Evolutionary conservation across 1,140 invertebrate species (phyloP), one percentile per base, ranked within the genome.

Genomic region (Bombus confusus): DNA sequence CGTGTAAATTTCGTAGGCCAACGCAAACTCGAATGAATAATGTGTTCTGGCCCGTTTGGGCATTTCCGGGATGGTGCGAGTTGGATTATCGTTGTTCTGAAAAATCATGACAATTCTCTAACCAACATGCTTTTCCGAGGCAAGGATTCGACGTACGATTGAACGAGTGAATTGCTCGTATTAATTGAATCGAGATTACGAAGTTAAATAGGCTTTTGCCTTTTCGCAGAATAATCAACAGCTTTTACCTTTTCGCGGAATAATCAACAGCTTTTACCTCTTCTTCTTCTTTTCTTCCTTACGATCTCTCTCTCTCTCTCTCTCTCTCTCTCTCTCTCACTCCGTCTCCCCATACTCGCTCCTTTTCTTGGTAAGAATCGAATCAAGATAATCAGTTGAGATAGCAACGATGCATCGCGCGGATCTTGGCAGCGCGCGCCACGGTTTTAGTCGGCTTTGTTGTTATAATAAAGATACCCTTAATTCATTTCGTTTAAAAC

Each of bases 1-100:
- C 85, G 85, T 86, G 85, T 86, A 75, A 86, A 86, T 86, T 86
- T 86, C 85, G 85, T 83, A 69, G 78, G 80, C 66, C n/a, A 86
- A 83, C 62, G 80, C 73, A 86, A 86, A 86, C 80, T 83, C 64
- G 80, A 39, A 76, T 72, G 85, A 86, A 71, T 82, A 86, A 86
- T 71, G 73, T n/a, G n/a, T n/a, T 52, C 28, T 10, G 37, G 37
- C 80, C 18, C 10, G 34, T 52, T 76, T 47, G 43, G 25, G 13
- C 39, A 57, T 85, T 81, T 80, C 79, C 79, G 59, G 59, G 43
- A 28, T n/a, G 37, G 12, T n/a, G 22, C 13, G 9, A 4, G 28
- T 6, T 1, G 41, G 69, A 81, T 81, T 74, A 52, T 31, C 10
- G 4, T 10, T 1, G 13, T 72, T 37, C 69, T 52, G 47, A 52